These are phyloP conservation scores for Sebastes steindachneri DNA, from an alignment of 2,797 vertebrate genomes.

Conservation along the genomic window DNA sequence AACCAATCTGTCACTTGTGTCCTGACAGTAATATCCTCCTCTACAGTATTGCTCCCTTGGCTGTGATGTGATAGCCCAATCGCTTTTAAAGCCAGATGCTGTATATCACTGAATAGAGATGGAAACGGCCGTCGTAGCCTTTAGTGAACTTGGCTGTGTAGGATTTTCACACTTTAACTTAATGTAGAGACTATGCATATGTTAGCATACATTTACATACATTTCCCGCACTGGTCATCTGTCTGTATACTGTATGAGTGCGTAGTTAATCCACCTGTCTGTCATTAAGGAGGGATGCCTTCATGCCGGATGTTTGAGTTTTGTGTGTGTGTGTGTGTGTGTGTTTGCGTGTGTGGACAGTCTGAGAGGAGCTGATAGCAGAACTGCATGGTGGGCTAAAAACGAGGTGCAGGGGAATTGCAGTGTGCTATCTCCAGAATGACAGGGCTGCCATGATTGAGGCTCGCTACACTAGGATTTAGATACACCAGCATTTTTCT, in stretches of 20 bases:
- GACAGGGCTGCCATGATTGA: slow-evolving; percentile 82
- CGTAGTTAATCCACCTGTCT: slow-evolving; percentile 76
- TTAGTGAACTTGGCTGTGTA: slow-evolving; percentile 56
- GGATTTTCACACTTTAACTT: slow-evolving; percentile 62
- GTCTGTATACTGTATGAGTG: slow-evolving; percentile 59
- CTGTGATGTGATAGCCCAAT: slow-evolving; percentile 72
- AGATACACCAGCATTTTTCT: slow-evolving; percentile 78
- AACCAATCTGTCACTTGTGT: slow-evolving; percentile 66
- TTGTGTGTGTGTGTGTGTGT: slow-evolving; percentile 49
- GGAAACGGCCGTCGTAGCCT: slow-evolving; percentile 43
- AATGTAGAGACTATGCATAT: slow-evolving; percentile 62
- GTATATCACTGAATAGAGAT: slow-evolving; percentile 67
- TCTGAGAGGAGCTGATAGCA: slow-evolving; percentile 82
- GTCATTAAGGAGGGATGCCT: slow-evolving; percentile 73
- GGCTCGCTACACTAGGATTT: slow-evolving; percentile 78
- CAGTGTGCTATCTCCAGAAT: slow-evolving; percentile 79
- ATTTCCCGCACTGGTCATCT: slow-evolving; percentile 53
- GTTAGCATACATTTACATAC: slow-evolving; percentile 72
- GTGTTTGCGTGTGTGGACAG: slow-evolving; percentile 51
- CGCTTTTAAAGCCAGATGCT: slow-evolving; percentile 60
- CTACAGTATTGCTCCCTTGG: slow-evolving; percentile 72
- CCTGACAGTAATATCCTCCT: slow-evolving; percentile 78
- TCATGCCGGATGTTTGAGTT: slow-evolving; percentile 47
- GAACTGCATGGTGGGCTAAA: slow-evolving; percentile 85
- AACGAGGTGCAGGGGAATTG: slow-evolving; percentile 78